phyloP scores from a whole-genome alignment of 2,888 invertebrate genomes.

The Hedychridium roseum region DNA sequence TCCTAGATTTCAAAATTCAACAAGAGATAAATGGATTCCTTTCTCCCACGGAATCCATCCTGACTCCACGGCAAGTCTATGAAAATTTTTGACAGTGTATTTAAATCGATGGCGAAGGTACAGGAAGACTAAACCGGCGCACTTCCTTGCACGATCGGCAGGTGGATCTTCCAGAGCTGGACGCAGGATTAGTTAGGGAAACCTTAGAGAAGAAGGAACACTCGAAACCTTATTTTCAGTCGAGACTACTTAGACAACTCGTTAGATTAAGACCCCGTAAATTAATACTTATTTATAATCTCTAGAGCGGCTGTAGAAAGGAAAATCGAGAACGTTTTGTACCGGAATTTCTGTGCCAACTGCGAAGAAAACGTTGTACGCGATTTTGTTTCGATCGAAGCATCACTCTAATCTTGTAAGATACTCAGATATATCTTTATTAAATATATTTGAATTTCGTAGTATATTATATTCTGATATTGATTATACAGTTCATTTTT shows the following conservation, averaged over 20 bases:
- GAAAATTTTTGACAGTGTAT: too few relatives aligned
- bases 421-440: constrained; percentile 63
- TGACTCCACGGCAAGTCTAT: too few relatives aligned
- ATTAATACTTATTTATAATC: constrained; percentile 62
- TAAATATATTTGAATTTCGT: constrained; percentile 63
- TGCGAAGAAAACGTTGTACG: constrained; percentile 58
- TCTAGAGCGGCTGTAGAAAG: constrained; percentile 48
- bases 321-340: constrained; percentile 53
- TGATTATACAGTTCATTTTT: constrained; percentile 63
- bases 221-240: constrained; percentile 56
- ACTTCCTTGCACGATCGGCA: too few relatives aligned
- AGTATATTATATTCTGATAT: constrained; percentile 64
- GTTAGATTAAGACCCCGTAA: constrained; percentile 57
- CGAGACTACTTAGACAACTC: constrained; percentile 56
- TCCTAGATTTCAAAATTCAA: too few relatives aligned
- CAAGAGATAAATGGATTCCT: too few relatives aligned
- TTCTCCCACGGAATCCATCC: too few relatives aligned
- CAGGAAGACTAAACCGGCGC: too few relatives aligned
- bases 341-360: constrained; percentile 64
- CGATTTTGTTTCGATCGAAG: constrained; percentile 55
- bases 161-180: too few relatives aligned
- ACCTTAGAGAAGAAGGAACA: constrained; percentile 23
- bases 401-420: constrained; percentile 63
- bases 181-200: constrained; percentile 46
- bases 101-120: too few relatives aligned